Base-by-base conservation (phyloP, 2,888 invertebrate genomes). In the Diaphora mendica region DNA sequence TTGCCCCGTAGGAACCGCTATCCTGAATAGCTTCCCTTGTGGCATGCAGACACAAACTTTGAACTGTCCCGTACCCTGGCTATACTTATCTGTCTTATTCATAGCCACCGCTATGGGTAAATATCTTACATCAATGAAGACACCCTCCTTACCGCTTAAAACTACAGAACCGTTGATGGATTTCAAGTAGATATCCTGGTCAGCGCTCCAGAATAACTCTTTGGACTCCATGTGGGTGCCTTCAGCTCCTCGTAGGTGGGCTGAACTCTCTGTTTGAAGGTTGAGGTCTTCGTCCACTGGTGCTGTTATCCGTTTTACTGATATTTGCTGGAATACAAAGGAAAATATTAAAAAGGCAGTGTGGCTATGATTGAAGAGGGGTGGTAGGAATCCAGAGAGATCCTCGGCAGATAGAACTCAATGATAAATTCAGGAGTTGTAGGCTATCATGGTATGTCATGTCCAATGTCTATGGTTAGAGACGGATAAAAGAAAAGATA, bases 31-130 rank as follows among this genome's bases (percentile, higher is more conserved):
- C 84, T 97, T 97, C 0, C 98, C 99, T 79, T 97, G 97, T 0
- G 98, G 98, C 98, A 98, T 98, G 87, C 99, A 99, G 1, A 98
- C 97, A 84, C 99, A 99, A 1, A 99, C 96, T 90, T 99, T 98
- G 85, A 97, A 99, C 89, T 98, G 98, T 0, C 97, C 95, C 0
- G 90, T 89, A 0, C 87, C 89, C 1, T 87, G 87, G 0, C 66
- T 73, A 13, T 77, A 79, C 20, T 86, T 89, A 3, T 90, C 93
- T 0, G 90, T 90, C 59, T 91, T 86, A 87, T 95, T 87, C 82
- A 95, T 44, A 78, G 92, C 78, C 88, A 95, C 80, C 44, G 97
- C 97, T 68, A 97, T 96, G 0, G 98, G 98, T 26, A 98, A 93
- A 79, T 96, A 97, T 65, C 97, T 96, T 0, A 97, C 96, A 85